Evolutionary conservation across 2,113 vertebrate genomes (phyloP).

Genomic region (Fukomys damarensis): DNA sequence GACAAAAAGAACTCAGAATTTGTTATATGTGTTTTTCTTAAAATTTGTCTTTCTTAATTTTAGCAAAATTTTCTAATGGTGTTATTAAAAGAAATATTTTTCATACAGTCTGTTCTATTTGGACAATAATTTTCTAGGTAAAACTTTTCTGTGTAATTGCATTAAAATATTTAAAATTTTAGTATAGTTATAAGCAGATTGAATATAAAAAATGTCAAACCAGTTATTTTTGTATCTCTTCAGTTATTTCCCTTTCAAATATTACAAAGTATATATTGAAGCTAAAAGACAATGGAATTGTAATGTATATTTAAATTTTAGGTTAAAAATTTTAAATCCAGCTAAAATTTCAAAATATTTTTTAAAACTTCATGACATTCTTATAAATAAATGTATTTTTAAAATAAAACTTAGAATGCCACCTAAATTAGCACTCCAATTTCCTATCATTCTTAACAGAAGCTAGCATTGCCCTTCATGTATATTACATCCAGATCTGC

Average conservation of each 20-base stretch:
- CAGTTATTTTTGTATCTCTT: not conserved
- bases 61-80: not conserved
- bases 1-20: not conserved
- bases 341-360: not conserved
- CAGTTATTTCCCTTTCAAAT: not conserved
- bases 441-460: not conserved
- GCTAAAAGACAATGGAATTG: not conserved
- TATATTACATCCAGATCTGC: not conserved
- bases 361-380: not conserved
- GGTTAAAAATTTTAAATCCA: not conserved
- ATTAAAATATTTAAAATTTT: not conserved
- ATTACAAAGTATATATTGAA: not conserved
- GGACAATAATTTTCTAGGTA: not conserved
- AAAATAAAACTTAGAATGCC: not conserved
- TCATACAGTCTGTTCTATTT: not conserved
- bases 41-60: not conserved
- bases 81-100: not conserved
- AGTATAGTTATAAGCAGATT: not conserved
- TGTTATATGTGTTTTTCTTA: not conserved
- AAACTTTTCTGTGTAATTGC: not conserved
- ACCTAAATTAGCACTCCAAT: not conserved
- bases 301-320: not conserved
- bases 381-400: not conserved
- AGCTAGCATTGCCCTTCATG: not conserved
- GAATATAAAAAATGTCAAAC: not conserved